phyloP scores from a whole-genome alignment of 2,797 vertebrate species.

The Aselliscus stoliczkanus region DNA sequence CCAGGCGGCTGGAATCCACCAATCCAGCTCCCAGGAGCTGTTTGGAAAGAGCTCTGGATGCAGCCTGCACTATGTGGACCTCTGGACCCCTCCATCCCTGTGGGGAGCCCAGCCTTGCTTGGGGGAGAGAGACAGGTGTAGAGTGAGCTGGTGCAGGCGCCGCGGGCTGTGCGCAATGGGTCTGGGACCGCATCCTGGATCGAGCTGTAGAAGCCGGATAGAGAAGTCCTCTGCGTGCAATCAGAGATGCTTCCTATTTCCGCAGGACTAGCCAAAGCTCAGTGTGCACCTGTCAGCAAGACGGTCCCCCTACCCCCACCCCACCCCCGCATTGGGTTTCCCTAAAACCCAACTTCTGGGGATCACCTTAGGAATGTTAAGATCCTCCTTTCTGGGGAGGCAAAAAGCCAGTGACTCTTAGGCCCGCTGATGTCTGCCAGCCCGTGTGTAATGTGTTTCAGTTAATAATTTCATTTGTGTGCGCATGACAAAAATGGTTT shows the following conservation, averaged over 20 bases:
- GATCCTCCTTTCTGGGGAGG: neutral
- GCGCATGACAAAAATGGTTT: neutral
- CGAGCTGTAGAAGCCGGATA: too few species aligned
- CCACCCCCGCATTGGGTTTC: too few species aligned
- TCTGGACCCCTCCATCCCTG: neutral
- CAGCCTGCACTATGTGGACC: accelerated
- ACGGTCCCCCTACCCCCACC: too few species aligned
- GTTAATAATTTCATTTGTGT: neutral
- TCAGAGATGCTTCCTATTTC: accelerated
- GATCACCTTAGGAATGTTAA: neutral
- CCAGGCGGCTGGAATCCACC: neutral
- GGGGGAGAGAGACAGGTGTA: neutral
- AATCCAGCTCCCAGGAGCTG: too few species aligned
- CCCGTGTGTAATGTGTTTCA: neutral
- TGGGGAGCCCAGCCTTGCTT: neutral
- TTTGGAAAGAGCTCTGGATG: neutral
- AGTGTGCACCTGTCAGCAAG: neutral
- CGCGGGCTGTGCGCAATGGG: too few species aligned
- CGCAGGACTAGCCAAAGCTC: neutral
- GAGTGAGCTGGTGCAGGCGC: too few species aligned
- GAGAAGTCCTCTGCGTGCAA: accelerated
- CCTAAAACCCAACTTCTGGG: neutral
- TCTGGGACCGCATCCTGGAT: too few species aligned
- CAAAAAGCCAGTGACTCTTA: too few species aligned
- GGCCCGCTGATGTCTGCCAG: neutral